Percentiles rank a stretch among this genome's conserved stretches.
Evolutionary conservation across 2,113 vertebrate species (phyloP).

Genomic region (Chaenogobius annularis): DNA sequence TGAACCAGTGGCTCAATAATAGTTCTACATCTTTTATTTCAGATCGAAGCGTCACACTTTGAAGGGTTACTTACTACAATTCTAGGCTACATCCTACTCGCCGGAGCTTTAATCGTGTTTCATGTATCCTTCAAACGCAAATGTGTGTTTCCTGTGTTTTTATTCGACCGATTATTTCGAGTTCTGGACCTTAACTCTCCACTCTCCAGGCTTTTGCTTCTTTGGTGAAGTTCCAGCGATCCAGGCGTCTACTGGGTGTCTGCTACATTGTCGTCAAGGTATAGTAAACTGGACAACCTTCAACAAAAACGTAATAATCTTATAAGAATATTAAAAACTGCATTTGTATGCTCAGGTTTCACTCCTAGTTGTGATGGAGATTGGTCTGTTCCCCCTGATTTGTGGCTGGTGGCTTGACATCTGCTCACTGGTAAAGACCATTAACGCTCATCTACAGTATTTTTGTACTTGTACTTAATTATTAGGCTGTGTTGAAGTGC

Average conservation of each 20-base stretch:
- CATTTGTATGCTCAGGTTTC: slow-evolving; percentile 81
- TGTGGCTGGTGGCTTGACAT: slow-evolving; percentile 99
- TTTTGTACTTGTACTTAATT: neutral
- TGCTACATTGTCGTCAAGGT: slow-evolving; percentile 99
- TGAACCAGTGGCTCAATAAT: neutral
- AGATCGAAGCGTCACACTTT: slow-evolving; percentile 95
- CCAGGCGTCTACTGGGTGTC: slow-evolving; percentile 89
- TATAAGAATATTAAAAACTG: slow-evolving; percentile 12
- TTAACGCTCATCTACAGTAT: slow-evolving; percentile 2
- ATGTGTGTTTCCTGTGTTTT: neutral
- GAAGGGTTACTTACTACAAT: slow-evolving; percentile 95
- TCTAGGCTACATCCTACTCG: slow-evolving; percentile 92
- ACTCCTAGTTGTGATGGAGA: slow-evolving; percentile 93
- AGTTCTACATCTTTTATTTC: slow-evolving; percentile 27
- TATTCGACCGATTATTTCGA: neutral
- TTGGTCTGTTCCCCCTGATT: slow-evolving; percentile 95
- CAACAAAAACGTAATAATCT: slow-evolving; percentile 5
- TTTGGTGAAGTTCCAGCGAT: slow-evolving; percentile 90
- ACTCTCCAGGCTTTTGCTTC: slow-evolving; percentile 85
- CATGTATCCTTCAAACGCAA: slow-evolving; percentile 88
- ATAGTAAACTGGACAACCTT: slow-evolving; percentile 32
- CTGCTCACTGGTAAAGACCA: slow-evolving; percentile 88
- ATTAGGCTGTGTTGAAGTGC: neutral
- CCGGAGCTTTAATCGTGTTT: slow-evolving; percentile 89
- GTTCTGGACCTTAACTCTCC: slow-evolving; percentile 72